Evolutionary conservation across 2,113 vertebrate genomes (phyloP).

Genomic region (Callipepla californica): DNA sequence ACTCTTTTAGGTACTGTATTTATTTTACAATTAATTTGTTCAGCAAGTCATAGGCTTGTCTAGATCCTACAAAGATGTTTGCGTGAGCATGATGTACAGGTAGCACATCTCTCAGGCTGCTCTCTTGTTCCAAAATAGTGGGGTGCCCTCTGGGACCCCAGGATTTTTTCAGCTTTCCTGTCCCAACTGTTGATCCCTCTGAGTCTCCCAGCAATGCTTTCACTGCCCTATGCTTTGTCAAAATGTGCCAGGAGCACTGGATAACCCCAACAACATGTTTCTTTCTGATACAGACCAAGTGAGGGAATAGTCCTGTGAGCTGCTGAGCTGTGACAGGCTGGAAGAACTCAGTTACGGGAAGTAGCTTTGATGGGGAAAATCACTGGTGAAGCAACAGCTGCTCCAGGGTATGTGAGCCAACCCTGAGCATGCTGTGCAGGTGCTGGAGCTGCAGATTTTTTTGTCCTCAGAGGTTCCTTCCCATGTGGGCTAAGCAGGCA

Average conservation of each 20-base stretch:
- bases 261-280: neutral
- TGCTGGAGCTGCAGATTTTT: neutral
- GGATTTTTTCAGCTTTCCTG: neutral
- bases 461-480: constrained; percentile 9
- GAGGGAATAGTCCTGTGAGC: neutral
- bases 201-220: neutral
- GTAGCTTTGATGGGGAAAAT: neutral
- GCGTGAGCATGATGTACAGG: neutral
- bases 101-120: neutral
- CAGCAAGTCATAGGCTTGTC: neutral
- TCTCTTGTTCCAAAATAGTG: neutral
- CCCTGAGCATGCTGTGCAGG: neutral
- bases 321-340: neutral
- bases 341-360: neutral
- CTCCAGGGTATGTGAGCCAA: neutral
- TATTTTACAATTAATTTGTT: neutral
- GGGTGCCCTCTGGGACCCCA: neutral
- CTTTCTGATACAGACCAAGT: accelerated
- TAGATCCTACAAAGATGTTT: neutral
- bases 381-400: neutral
- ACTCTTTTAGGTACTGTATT: neutral
- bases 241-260: neutral
- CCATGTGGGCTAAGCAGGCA: neutral
- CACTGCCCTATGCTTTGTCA: neutral
- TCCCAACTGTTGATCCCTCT: accelerated